Base-by-base conservation (phyloP, 2,888 invertebrate genomes). In the Sericinus montela region DNA sequence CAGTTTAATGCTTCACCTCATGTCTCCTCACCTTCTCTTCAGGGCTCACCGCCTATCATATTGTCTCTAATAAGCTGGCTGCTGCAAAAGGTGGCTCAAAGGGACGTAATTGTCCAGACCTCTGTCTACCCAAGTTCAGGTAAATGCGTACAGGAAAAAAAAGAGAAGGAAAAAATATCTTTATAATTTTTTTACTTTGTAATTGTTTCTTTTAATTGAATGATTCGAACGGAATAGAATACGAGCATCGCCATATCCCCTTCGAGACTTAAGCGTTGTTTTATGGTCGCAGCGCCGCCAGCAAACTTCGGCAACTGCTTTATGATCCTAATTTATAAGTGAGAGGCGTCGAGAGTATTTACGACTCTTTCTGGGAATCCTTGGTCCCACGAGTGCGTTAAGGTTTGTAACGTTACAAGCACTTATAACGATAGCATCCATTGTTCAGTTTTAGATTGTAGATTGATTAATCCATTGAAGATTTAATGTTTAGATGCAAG, bases 271-370 rank as follows among this genome's bases (percentile, higher is more conserved):
- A 79, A 81, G 81, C 79, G 75, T 72, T 84, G 79, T 84, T 88
- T 88, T 88, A 88, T 80, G 85, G 74, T 73, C 84, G 81, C 75
- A 80, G 80, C 75, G 85, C 77, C 78, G 78, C 82, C 77, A 81
- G 79, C 85, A 83, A 88, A 88, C 77, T 88, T 87, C 75, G 81
- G 75, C 81, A 85, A 85, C 82, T 84, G 85, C 80, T 88, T 88
- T 88, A 88, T 88, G 87, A 83, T 83, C 82, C 87, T 87, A 88
- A 88, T 88, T 88, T 88, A 87, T 88, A 88, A 88, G 87, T 86
- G 81, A 85, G 82, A 82, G 80, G 77, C 75, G 82, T 70, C 79
- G 80, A 68, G 74, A 74, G 80, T 72, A 66, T 69, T 69, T 70
- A 69, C 66, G 67, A 84, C 86, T 86, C 86, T 84, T 80, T 76